Evolutionary conservation across 2,113 vertebrate species (phyloP).

Genomic region (Cnemophilus loriae): DNA sequence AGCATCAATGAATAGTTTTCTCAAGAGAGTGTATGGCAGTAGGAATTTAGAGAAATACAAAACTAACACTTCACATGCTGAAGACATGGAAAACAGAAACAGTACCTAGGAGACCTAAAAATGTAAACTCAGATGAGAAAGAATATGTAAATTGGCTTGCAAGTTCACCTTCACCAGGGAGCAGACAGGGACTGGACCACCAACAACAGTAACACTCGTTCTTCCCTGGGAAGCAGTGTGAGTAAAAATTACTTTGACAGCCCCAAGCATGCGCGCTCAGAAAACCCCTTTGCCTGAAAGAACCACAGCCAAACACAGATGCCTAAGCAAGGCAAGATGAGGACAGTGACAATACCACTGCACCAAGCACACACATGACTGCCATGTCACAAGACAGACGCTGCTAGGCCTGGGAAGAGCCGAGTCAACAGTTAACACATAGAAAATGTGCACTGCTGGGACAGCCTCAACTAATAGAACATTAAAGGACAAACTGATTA

Average conservation of each 20-base stretch:
- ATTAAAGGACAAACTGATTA: background rate
- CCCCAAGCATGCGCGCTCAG: background rate
- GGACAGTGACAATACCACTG: background rate
- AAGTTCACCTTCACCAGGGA: background rate
- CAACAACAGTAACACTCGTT: background rate
- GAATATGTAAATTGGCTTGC: background rate
- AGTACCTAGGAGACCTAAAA: background rate
- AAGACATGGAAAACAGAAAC: background rate
- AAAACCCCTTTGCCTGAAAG: background rate
- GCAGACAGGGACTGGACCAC: background rate
- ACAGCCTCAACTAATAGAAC: background rate
- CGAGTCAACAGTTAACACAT: background rate
- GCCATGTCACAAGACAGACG: background rate
- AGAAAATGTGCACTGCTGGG: background rate
- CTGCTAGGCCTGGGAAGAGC: background rate
- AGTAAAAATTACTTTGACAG: background rate
- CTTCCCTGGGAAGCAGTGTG: background rate
- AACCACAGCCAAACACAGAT: background rate
- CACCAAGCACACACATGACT: accelerated
- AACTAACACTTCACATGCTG: background rate
- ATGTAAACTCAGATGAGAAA: background rate
- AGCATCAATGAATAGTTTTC: background rate
- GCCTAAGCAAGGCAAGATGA: background rate
- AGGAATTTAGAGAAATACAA: background rate
- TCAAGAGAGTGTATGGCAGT: background rate